A percentile compares a stretch with the other conserved stretches of the same genome.
Evolutionary conservation across 2,797 vertebrate species (phyloP).

Genomic region (Nannoperca australis): DNA sequence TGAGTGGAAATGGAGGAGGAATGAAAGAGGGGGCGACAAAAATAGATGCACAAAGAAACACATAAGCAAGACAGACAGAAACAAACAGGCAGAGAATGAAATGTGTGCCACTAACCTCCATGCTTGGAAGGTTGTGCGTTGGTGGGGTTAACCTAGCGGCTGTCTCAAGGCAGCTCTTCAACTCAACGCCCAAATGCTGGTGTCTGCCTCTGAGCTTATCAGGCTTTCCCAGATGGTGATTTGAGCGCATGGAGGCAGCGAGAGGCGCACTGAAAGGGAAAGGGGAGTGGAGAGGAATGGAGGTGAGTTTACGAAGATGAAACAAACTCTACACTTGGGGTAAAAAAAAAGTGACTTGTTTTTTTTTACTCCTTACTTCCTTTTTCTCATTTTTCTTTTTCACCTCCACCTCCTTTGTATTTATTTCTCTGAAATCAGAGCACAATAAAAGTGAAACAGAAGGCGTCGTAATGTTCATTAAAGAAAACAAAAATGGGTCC

Average conservation of each 20-base stretch:
- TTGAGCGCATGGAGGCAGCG: conserved; percentile 64
- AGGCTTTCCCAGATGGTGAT: conserved; percentile 81
- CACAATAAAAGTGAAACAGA: not conserved
- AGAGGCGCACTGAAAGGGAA: conserved; percentile 61
- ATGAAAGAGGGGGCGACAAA: not conserved
- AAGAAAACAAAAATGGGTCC: conserved; percentile 18
- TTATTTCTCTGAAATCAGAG: conserved; percentile 29
- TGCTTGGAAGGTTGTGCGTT: conserved; percentile 44
- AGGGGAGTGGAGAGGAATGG: conserved; percentile 52
- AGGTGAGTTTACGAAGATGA: conserved; percentile 77
- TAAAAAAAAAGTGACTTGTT: conserved; percentile 51
- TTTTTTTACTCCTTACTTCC: conserved; percentile 1
- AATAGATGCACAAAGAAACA: conserved; percentile 25
- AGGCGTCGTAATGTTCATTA: not conserved
- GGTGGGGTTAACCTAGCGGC: conserved; percentile 63
- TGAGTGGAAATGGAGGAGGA: conserved; percentile 6
- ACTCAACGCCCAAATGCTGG: conserved; percentile 69
- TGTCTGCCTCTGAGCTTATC: conserved; percentile 83
- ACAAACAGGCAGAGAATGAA: conserved; percentile 32
- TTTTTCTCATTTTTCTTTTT: not conserved
- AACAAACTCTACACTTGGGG: conserved; percentile 73
- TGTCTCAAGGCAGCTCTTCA: conserved; percentile 69
- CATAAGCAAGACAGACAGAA: conserved; percentile 23
- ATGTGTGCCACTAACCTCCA: conserved; percentile 37
- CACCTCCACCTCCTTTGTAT: conserved; percentile 2